Evolutionary conservation across 1,140 invertebrate species (phyloP).

Genomic region (Hylaeus volcanicus): DNA sequence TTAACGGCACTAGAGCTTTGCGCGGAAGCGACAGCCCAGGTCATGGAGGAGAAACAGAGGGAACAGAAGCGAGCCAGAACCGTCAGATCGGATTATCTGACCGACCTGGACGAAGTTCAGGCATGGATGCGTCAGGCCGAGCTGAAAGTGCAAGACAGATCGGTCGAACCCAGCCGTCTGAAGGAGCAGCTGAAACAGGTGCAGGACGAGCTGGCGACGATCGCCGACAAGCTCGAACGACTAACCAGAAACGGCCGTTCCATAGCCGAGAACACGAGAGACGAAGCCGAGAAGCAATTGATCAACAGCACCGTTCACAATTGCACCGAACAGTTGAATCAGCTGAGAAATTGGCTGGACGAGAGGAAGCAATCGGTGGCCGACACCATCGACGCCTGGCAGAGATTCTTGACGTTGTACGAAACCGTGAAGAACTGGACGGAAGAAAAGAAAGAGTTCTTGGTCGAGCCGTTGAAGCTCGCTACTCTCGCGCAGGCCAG

Average conservation of each 20-base stretch:
- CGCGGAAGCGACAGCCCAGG: conserved; percentile 87
- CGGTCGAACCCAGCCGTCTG: conserved; percentile 87
- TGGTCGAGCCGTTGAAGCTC: conserved; percentile 88
- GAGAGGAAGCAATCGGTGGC: conserved; percentile 91
- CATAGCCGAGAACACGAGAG: conserved; percentile 89
- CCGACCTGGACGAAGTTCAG: conserved; percentile 90
- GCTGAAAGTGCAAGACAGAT: conserved; percentile 89
- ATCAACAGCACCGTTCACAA: conserved; percentile 88
- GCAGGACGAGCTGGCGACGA: conserved; percentile 86
- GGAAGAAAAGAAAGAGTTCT: conserved; percentile 89
- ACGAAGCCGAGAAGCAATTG: conserved; percentile 88
- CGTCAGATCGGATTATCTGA: conserved; percentile 88
- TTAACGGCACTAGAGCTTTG: conserved; percentile 88
- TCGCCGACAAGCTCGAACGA: conserved; percentile 89
- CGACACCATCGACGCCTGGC: conserved; percentile 93
- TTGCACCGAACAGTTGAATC: conserved; percentile 88
- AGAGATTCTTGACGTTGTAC: conserved; percentile 91
- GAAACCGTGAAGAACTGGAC: conserved; percentile 91
- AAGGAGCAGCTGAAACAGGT: conserved; percentile 89
- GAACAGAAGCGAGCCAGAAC: conserved; percentile 92
- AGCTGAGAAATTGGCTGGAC: conserved; percentile 88
- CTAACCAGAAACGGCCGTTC: conserved; percentile 88
- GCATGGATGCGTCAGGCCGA: conserved; percentile 91
- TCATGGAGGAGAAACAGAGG: conserved; percentile 92
- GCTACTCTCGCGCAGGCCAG: conserved; percentile 89